phyloP scores from a whole-genome alignment of 1,140 invertebrate genomes.

The Carposina sasakii region DNA sequence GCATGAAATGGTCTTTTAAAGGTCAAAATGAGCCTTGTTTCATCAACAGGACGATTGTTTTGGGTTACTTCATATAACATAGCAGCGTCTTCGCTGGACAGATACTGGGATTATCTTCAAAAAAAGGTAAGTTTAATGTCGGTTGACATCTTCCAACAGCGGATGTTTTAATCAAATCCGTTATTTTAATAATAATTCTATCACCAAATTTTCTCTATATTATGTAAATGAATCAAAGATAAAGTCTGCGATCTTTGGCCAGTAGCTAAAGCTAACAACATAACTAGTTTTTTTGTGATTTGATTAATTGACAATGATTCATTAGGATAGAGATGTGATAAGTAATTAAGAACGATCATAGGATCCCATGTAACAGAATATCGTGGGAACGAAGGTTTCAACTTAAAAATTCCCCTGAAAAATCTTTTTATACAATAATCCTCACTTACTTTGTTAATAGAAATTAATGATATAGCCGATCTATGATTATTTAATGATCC shows the following conservation, averaged over 20 bases:
- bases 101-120: not conserved
- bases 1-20: slow-evolving; percentile 18
- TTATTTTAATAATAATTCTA: slow-evolving; percentile 3
- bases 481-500: slow-evolving; percentile 12
- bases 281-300: not conserved
- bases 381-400: slow-evolving; percentile 6
- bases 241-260: not conserved
- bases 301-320: not conserved
- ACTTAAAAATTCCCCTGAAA: slow-evolving; percentile 17
- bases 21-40: slow-evolving; percentile 10
- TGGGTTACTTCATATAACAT: not conserved
- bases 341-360: slow-evolving; percentile 8
- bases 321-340: not conserved
- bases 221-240: not conserved
- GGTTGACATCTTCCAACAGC: not conserved
- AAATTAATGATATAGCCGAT: slow-evolving; percentile 10
- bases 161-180: slow-evolving; percentile 8
- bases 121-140: not conserved
- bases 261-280: not conserved
- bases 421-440: slow-evolving; percentile 12
- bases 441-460: not conserved
- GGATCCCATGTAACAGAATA: slow-evolving; percentile 17
- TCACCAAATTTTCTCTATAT: slow-evolving; percentile 3
- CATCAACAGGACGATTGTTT: not conserved
- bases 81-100: slow-evolving; percentile 3